Evolutionary conservation across 2,113 vertebrate genomes (phyloP).

Genomic region (Pseudopipra pipra): DNA sequence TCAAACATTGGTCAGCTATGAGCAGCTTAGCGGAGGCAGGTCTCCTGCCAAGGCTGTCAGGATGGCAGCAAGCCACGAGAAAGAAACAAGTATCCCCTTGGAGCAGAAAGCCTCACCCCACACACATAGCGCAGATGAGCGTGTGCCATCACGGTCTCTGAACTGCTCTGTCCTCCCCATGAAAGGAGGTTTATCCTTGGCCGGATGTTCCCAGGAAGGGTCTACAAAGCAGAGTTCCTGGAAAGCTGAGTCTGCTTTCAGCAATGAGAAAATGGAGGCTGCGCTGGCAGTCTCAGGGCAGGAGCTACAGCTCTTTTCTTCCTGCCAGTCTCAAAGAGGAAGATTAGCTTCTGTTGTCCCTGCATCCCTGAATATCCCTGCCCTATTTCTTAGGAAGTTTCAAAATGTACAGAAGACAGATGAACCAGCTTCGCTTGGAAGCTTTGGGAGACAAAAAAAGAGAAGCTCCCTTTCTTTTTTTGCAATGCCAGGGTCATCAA

Average conservation of each 20-base stretch:
- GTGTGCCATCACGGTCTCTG: not conserved
- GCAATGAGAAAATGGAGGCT: not conserved
- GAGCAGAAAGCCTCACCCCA: not conserved
- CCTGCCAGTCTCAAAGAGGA: not conserved
- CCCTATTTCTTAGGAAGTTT: not conserved
- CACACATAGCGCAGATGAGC: accelerated
- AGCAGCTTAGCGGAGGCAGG: not conserved
- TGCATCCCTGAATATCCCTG: not conserved
- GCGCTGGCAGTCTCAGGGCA: not conserved
- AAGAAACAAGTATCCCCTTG: not conserved
- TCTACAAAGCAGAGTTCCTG: not conserved
- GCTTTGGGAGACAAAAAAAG: not conserved
- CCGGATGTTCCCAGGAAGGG: accelerated
- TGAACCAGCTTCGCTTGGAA: not conserved
- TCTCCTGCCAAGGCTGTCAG: not conserved
- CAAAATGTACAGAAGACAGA: not conserved
- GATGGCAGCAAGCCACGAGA: not conserved
- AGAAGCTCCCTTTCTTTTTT: not conserved
- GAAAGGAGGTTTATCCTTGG: not conserved
- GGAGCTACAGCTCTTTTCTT: not conserved
- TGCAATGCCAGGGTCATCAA: not conserved
- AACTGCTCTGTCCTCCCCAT: not conserved
- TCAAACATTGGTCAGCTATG: not conserved
- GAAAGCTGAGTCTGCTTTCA: not conserved
- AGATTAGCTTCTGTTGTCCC: not conserved